Evolutionary conservation across 1,140 invertebrate species (phyloP), one percentile per base, ranked within the genome.

Genomic region (Rhagoletis zephyria): DNA sequence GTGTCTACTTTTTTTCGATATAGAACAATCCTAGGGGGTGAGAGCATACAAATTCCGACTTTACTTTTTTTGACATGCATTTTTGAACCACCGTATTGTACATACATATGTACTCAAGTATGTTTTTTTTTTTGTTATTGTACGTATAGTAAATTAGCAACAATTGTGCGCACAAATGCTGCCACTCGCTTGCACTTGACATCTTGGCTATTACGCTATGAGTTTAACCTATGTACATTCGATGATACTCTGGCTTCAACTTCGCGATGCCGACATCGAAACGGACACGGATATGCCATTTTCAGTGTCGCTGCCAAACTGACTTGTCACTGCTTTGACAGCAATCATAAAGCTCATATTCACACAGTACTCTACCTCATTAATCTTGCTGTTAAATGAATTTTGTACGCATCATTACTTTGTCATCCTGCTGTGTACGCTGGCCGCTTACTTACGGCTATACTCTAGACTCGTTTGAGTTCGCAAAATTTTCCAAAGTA

Each of bases 251-350:
- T 14, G 12, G 1, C 45, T 14, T 12, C 48, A 4, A 56, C 16
- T 9, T 3, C 45, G 14, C 1, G 0, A 42, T 3, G 45, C 4
- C 67, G 40, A 70, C 3, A 74, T 14, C 48, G 74, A 81, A 59
- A 81, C 74, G 48, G 48, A 56, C 30, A 59, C 74, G 74, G n/a
- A 81, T 81, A 63, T 56, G 51, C 51, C 51, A 56, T 56, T 56
- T 5, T 56, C 51, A 56, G 5, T 56, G 19, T 42, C 5, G 74
- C 48, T 56, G 56, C 10, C 67, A 14, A 6, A 12, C 40, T 3
- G 16, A 40, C 45, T 10, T 74, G 42, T 74, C 42, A 48, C 42
- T 74, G 16, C 16, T 59, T 16, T 59, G n/a, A 4, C 45, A 48
- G 45, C 70, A 5, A 64, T 64, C n/a, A 64, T n/a, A 10, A 30